Evolutionary conservation across 2,888 invertebrate species (phyloP).

Genomic region (Cinara cedri): DNA sequence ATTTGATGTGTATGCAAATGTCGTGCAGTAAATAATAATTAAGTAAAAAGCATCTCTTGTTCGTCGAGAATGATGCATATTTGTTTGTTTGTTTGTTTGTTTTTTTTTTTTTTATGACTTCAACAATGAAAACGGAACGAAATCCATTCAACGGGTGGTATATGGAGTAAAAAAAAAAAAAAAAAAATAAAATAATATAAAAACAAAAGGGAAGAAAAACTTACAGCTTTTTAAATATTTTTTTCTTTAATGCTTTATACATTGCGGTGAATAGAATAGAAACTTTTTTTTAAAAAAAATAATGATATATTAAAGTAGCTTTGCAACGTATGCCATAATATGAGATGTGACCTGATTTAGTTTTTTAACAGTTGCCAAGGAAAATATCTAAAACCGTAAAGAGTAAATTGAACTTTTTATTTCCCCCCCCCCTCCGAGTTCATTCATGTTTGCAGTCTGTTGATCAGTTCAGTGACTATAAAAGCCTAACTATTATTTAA

Average conservation of each 20-base stretch:
- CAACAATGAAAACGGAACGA: not conserved
- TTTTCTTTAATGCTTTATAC: not conserved
- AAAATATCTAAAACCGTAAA: not conserved
- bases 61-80: slow-evolving; percentile 1
- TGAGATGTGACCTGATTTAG: not conserved
- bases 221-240: slow-evolving; percentile 15
- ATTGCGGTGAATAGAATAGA: not conserved
- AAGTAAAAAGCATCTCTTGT: slow-evolving; percentile 19
- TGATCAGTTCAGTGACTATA: too few relatives aligned
- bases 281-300: not conserved
- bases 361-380: slow-evolving; percentile 6
- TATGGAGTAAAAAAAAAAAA: not conserved
- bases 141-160: not conserved
- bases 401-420: not conserved
- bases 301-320: not conserved
- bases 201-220: not conserved
- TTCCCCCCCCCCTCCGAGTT: not conserved
- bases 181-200: too few relatives aligned
- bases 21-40: slow-evolving; percentile 27
- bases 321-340: too few relatives aligned
- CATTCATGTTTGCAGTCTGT: too few relatives aligned
- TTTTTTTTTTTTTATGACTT: not conserved
- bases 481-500: too few relatives aligned
- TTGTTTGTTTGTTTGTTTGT: slow-evolving; percentile 5
- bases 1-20: not conserved